Evolutionary conservation across 1,140 invertebrate genomes (phyloP), one percentile per base, ranked within the genome.

Genomic region (Zelostemma sp.): DNA sequence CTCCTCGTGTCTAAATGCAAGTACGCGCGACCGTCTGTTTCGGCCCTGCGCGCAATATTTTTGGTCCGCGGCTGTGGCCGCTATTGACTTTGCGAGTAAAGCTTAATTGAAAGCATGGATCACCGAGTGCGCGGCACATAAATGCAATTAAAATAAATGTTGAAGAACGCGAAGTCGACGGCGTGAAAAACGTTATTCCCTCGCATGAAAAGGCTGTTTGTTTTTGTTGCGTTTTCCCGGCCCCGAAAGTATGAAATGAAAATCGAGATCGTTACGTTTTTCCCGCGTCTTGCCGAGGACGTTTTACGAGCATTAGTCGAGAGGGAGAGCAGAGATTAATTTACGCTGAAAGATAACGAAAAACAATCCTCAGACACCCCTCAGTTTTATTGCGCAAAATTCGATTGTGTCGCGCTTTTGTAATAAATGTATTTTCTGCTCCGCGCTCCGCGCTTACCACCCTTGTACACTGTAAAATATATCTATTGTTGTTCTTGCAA

Each of bases 401-500:
- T 83, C 78, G 80, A 83, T 83, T 81, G 78, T 80, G 78, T 77
- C 80, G 78, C 76, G 63, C 68, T 68, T 64, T 58, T 73, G 71
- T 80, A 81, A 84, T 81, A 83, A 83, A 83, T 83, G 80, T 83
- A 82, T 83, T 80, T 82, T 77, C 75, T 76, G 60, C 64, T 72
- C 48, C 70, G 57, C 68, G 56, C 48, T 51, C 66, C 51, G 56
- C 53, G 66, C 63, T 54, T 64, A 31, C 72, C 71, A 68, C 68
- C 73, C 63, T 75, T 69, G 63, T 68, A 55, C 71, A 35, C 71
- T 76, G 76, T 79, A 80, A 83, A 83, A 81, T 80, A 80, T 80
- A 80, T 77, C 70, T 78, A 80, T 84, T 81, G 80, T 84, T 83
- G 79, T 80, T 82, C 67, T 82, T 77, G 80, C 79, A 83, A 84